Base-by-base conservation (phyloP, 1,140 invertebrate species). In the Glomeris maerens region DNA sequence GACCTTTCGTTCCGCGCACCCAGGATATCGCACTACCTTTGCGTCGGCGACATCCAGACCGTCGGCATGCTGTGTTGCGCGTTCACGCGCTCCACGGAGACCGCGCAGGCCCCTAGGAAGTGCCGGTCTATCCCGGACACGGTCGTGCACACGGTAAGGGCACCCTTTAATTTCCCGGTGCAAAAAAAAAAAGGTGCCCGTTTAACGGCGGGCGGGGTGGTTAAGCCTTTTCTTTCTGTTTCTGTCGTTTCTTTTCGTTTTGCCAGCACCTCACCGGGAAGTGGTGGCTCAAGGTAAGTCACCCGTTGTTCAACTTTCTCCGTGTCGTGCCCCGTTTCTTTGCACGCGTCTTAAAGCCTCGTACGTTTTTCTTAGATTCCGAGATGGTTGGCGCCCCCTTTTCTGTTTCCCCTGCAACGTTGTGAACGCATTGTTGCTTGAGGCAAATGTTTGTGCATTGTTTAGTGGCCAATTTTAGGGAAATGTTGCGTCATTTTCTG, bases 31-130 rank as follows among this genome's bases (percentile, higher is more conserved):
- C 70, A 73, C 55, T 76, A 74, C 58, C 62, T 64, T 20, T 58
- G 60, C 54, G 74, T 82, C 42, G 77, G 78, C 2, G 91, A 97
- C 67, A 74, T 94, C 36, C 91, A 97, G 71, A 95, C 87, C 62
- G 83, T 89, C 13, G 89, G 88, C 0, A 91, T 95, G 80, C 62
- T 95, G 26, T 82, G 82, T 48, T 94, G 90, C 67, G 76, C 83
- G 0, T 91, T 92, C 66, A n/a, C n/a, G n/a, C n/a, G 80, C 80
- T 57, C 62, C 66, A 29, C 71, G 31, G 31, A 13, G 36, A 45
- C 5, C 29, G 2, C 3, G 38, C 46, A 50, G 26, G 2, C 39
- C 20, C 5, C 4, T 7, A 42, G 25, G 40, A 42, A 42, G 36
- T 17, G 27, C 26, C 21, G 10, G 3, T 45, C 41, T 4, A 50